Base-by-base conservation (phyloP, 2,888 invertebrate species). In the Coremacera marginata region DNA sequence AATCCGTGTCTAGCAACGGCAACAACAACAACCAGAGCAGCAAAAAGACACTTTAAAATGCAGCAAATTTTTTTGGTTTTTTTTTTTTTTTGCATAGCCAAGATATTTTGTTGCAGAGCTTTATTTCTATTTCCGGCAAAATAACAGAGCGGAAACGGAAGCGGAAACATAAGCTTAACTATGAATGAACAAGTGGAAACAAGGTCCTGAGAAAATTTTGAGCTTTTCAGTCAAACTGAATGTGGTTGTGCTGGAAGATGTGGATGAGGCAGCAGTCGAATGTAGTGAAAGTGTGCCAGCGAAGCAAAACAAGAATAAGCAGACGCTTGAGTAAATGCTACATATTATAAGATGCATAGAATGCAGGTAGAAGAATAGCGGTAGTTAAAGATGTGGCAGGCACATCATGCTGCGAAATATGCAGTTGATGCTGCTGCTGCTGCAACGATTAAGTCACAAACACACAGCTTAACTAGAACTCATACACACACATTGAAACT, bases 91-190 rank as follows among this genome's bases (percentile, higher is more conserved):
- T 55, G 4, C 14, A 44, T 11, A 11, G 44, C 44, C 44, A 44
- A 44, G 57, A 19, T 71, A 19, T 51, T 55, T 71, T 57, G 19
- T 31, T 55, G 57, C 25, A 19, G 57, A 16, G 22, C 27, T 31
- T 22, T 44, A 55, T 60, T 72, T 62, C 22, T 57, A 11, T 27
- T 19, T 22, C 37, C 31, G 16, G 25, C 16, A 19, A 49, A 68
- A 68, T 22, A 51, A 1, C n/a, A 49, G 22, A 55, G 11, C 37
- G 60, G 25, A 71, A 71, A 7, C 60, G 62, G 62, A 72, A 62
- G 44, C 72, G 72, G 72, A 72, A 72, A 72, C 62, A 49, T 72
- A 44, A 44, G 60, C 62, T 72, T 62, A 62, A 62, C 22, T 14
- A 44, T 60, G 37, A 62, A 62, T 27, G 62, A 60, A 57, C 37